Conservation (phyloP, 2,113 vertebrate species). For the Petaurus breviceps region DNA sequence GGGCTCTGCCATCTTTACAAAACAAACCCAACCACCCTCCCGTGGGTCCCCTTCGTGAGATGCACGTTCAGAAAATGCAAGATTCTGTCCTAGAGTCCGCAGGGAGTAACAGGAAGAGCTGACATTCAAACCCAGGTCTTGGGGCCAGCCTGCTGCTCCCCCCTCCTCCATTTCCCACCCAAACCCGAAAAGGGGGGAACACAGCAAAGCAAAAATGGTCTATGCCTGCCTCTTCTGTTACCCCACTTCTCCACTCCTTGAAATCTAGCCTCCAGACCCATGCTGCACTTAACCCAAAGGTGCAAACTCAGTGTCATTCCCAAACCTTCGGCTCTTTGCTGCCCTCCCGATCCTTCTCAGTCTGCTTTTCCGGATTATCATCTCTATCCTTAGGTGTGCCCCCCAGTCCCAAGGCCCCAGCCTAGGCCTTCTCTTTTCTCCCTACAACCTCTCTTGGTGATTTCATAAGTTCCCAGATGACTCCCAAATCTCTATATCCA, state of each 20-base stretch:
- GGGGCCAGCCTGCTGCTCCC: too few relatives aligned
- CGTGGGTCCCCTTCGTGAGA: rapidly evolving
- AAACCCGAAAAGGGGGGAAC: too few relatives aligned
- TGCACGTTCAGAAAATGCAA: background rate
- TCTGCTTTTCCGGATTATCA: background rate
- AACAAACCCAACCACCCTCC: background rate
- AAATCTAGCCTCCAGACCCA: background rate
- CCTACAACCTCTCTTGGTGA: background rate
- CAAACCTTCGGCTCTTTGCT: background rate
- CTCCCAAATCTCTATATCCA: background rate
- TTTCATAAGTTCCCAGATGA: background rate
- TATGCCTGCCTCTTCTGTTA: too few relatives aligned
- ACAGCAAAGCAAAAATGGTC: background rate
- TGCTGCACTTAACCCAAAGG: background rate
- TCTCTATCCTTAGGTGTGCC: background rate
- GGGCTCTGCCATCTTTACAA: too few relatives aligned
- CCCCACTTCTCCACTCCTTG: too few relatives aligned
- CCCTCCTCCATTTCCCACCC: too few relatives aligned
- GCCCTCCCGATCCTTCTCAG: background rate
- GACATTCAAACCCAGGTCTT: background rate
- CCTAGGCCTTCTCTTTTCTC: background rate
- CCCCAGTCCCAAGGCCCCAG: background rate
- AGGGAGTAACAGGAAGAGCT: background rate
- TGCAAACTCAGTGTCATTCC: background rate
- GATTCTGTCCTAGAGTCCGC: background rate